These are phyloP conservation scores for Bombus soroeensis DNA, from an alignment of 1,140 invertebrate genomes.

Conservation along the genomic window DNA sequence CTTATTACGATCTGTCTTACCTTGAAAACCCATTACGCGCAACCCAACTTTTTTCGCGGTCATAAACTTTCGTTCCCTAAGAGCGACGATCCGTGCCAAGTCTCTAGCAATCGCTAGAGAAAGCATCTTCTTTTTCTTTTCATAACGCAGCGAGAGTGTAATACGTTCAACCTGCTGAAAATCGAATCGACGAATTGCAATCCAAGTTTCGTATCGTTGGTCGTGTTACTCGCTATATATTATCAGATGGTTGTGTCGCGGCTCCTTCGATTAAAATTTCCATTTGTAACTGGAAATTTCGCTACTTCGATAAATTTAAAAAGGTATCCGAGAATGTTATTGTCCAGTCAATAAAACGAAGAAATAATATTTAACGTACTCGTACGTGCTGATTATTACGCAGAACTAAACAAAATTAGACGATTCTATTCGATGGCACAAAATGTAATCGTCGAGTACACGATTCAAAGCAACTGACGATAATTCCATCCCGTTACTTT, in stretches of 20 bases:
- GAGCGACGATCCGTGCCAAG: constrained; percentile 35
- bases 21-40: constrained; percentile 61
- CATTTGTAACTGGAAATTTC: neutral
- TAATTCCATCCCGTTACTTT: too few relatives aligned
- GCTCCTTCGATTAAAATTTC: neutral
- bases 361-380: too few relatives aligned
- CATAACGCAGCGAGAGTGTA: neutral
- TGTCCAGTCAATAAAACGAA: accelerated
- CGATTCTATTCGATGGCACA: too few relatives aligned
- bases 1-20: constrained; percentile 68
- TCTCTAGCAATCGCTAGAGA: constrained; percentile 30
- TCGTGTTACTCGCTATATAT: too few relatives aligned
- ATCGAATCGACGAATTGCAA: neutral
- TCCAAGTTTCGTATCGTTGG: neutral
- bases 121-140: neutral
- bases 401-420: too few relatives aligned
- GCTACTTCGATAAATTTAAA: too few relatives aligned
- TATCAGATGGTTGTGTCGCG: accelerated
- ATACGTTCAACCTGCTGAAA: neutral
- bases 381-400: too few relatives aligned
- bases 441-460: too few relatives aligned
- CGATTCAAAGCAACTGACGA: too few relatives aligned
- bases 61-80: constrained; percentile 61
- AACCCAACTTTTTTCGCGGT: constrained; percentile 59
- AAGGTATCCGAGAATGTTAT: too few relatives aligned